phyloP scores from a whole-genome alignment of 2,888 invertebrate species.

The Xestia rhomboidea region DNA sequence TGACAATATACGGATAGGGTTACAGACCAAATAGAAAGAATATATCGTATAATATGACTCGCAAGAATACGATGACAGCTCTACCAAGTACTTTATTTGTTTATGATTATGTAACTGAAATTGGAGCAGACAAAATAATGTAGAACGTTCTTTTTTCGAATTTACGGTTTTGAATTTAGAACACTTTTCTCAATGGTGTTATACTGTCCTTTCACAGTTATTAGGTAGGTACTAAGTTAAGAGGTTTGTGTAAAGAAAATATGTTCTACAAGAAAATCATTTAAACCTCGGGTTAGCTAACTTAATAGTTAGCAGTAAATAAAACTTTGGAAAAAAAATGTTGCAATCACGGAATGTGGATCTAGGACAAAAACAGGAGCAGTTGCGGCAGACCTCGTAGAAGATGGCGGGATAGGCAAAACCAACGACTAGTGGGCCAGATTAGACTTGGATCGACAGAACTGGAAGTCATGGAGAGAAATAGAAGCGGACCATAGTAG shows the following conservation, averaged over 20 bases:
- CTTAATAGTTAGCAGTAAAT: too few relatives aligned
- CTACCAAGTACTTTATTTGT: constrained; percentile 46
- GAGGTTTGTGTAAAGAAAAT: too few relatives aligned
- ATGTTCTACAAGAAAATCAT: neutral
- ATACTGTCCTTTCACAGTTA: neutral
- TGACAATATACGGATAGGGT: constrained; percentile 66
- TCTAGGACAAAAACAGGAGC: neutral
- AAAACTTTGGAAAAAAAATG: too few relatives aligned
- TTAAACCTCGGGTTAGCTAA: neutral
- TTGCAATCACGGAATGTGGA: neutral
- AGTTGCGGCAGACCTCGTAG: neutral
- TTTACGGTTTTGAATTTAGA: constrained; percentile 33
- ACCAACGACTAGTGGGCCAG: neutral
- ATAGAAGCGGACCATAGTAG: too few relatives aligned
- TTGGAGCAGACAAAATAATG: constrained; percentile 14
- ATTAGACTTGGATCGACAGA: neutral
- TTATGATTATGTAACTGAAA: constrained; percentile 32
- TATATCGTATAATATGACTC: constrained; percentile 55
- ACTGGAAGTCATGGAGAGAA: too few relatives aligned
- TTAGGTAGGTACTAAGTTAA: neutral
- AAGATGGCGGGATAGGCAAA: neutral
- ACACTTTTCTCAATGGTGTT: neutral
- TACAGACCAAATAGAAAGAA: constrained; percentile 66
- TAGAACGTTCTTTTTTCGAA: neutral
- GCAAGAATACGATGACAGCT: constrained; percentile 47